Evolutionary conservation across 2,113 vertebrate genomes (phyloP), one percentile per base, ranked within the genome.

Genomic region (Phylloscopus trochilus): DNA sequence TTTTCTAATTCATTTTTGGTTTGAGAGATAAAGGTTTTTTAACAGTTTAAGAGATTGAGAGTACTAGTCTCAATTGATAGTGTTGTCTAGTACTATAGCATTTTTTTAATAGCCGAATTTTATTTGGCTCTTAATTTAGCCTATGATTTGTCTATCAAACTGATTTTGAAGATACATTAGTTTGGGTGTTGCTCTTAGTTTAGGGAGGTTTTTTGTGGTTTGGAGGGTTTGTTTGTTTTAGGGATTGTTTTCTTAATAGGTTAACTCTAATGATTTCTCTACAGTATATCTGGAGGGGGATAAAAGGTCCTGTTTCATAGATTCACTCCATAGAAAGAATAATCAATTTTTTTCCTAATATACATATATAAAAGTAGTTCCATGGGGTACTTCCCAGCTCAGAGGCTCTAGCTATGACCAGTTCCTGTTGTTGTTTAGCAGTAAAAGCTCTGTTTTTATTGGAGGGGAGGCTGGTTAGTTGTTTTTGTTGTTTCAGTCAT

Each of bases 151-250:
- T 10, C 51, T 51, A 2, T 56, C 33, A n/a, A 15, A 31, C 7
- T 68, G 16, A 9, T 3, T 59, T 47, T 41, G 16, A 74, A 55
- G 4, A 31, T 26, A 16, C 0, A 0, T 2, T 4, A 27, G 3
- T 39, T 56, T 51, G 20, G 2, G 2, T 52, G 23, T 37, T 74
- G 13, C 2, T 74, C 11, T 52, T 52, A 49, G 7, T 31, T 63
- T 23, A 7, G 20, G 9, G n/a, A 41, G 2, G 2, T 41, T 41
- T 44, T 59, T 26, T 39, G 6, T 37, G 9, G 4, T 21, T 33
- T 68, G 33, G 43, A 10, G 28, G 3, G 13, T 46, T 44, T 10
- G 6, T 47, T 39, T 41, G 9, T 24, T 75, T 58, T 33, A 37
- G 21, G 7, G 6, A 11, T 27, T 88, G 5, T 26, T 81, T 43